These are phyloP conservation scores for Venturia canescens DNA, from an alignment of 1,140 invertebrate species.

Conservation along the genomic window DNA sequence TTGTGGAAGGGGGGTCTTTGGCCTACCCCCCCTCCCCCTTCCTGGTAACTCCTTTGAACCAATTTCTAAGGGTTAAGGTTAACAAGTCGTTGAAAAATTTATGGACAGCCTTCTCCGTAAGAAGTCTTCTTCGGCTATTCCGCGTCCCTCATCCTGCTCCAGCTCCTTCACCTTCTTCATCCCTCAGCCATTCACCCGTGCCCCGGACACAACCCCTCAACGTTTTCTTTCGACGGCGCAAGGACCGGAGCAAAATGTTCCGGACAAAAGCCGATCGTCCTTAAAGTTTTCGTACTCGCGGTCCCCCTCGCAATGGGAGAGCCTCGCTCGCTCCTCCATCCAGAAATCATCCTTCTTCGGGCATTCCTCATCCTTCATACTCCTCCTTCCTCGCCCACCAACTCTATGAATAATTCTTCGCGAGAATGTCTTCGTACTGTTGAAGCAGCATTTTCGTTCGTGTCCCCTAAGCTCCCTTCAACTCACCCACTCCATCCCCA, in stretches of 20 bases:
- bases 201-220: neutral
- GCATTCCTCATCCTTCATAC: neutral
- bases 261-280: constrained; percentile 49
- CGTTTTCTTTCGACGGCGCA: neutral
- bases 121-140: neutral
- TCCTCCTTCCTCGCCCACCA: neutral
- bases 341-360: constrained; percentile 25
- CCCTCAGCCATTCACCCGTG: neutral
- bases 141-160: no score
- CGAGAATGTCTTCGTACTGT: constrained; percentile 21
- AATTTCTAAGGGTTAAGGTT: constrained; percentile 67
- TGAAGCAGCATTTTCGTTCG: constrained; percentile 33
- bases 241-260: constrained; percentile 35
- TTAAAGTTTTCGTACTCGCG: constrained; percentile 37
- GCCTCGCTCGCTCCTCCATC: neutral
- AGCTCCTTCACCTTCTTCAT: constrained; percentile 8
- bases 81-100: constrained; percentile 71
- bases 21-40: neutral
- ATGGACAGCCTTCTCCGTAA: constrained; percentile 53
- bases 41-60: constrained; percentile 17
- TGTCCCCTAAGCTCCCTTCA: neutral
- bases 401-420: constrained; percentile 42
- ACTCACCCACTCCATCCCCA: neutral
- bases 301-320: constrained; percentile 19
- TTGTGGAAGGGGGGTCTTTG: neutral